Base-by-base conservation (phyloP, 1,140 invertebrate genomes). In the Diachasma alloeum region DNA sequence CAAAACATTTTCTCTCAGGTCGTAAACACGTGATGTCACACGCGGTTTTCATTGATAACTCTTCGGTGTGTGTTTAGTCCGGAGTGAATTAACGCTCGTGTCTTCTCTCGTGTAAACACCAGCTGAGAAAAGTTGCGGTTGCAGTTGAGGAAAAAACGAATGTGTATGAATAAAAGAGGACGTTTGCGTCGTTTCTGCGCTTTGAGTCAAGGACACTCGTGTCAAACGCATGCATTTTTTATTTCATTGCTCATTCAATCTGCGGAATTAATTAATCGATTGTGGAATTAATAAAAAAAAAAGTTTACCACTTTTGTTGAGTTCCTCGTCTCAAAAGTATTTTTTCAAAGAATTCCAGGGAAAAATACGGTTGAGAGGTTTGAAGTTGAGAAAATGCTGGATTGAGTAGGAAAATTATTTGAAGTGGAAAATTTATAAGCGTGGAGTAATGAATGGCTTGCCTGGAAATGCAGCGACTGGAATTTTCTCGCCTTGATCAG, bases 11-110 rank as follows among this genome's bases (percentile, higher is more conserved):
- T 63, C 59, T 26, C 13, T 63, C 77, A 73, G 76, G 72, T 81
- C 76, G 79, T 82, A 83, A 81, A 82, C 81, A 81, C 74, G 80
- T 80, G 79, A 81, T 83, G 80, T 82, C 82, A 80, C 78, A 75
- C 63, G 78, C 68, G 71, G 71, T 72, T 76, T 83, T 82, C 82
- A 83, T 83, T 83, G 81, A 82, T 83, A 83, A 83, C 24, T 63
- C 59, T 63, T 63, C 19, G 19, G 59, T 63, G 59, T 63, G 59
- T 63, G 59, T 63, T 31, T 63, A 63, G 59, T 63, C 59, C 9
- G 24, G 59, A 63, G 24, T 63, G 59, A 63, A 63, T 63, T 63
- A 63, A 63, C 59, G 59, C 22, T 63, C 59, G 59, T 53, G 48
- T 53, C 59, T 63, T 63, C 19, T 26, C 59, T 24, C 19, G 19